A percentile compares a stretch with the other conserved stretches of the same genome.
phyloP scores from a whole-genome alignment of 2,113 vertebrate genomes.

The Pseudolaguvia tuberculata region DNA sequence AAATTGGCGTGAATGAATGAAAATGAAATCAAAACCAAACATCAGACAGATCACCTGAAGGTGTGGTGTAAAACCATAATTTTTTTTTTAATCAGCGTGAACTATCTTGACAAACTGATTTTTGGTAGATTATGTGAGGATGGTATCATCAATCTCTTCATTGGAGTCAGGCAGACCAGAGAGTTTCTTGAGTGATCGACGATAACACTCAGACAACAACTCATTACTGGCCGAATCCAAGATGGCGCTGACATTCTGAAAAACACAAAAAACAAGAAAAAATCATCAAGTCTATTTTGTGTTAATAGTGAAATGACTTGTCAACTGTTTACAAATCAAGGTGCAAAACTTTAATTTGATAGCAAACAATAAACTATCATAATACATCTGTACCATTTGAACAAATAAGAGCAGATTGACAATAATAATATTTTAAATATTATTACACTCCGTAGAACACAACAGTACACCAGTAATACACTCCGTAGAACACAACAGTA shows the following conservation, averaged over 20 bases:
- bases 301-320: neutral
- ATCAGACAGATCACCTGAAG: conserved; percentile 26
- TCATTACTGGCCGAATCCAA: conserved; percentile 90
- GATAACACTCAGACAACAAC: conserved; percentile 82
- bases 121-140: conserved; percentile 82
- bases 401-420: neutral
- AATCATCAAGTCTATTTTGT: neutral
- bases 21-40: conserved; percentile 57
- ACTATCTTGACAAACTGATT: conserved; percentile 28
- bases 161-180: conserved; percentile 79
- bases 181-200: conserved; percentile 91
- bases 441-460: too few relatives aligned
- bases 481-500: too few relatives aligned
- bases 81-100: neutral
- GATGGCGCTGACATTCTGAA: conserved; percentile 81
- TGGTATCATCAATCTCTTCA: conserved; percentile 95
- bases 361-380: neutral
- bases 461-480: too few relatives aligned
- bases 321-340: too few relatives aligned
- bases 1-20: conserved; percentile 42
- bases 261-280: neutral
- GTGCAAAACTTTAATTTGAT: neutral
- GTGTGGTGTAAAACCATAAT: neutral
- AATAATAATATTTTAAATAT: too few relatives aligned
- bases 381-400: neutral